Base-by-base conservation (phyloP, 2,888 invertebrate species). In the Coelinius sp. region DNA sequence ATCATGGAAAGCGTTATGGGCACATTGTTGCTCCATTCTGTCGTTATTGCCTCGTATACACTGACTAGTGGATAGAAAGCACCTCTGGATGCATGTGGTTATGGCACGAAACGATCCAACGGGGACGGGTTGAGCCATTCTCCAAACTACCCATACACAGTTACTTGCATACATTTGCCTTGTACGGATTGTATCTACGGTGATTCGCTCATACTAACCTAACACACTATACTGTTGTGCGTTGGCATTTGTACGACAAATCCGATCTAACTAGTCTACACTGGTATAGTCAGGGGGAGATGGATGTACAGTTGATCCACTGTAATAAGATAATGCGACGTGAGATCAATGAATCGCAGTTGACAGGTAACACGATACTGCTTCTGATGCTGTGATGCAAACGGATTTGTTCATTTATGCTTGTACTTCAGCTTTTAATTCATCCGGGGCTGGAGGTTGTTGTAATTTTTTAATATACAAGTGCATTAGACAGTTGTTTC, bases 211-310 rank as follows among this genome's bases (percentile, higher is more conserved):
- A 59, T 59, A 25, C 59, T 35, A 59, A 59, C 49, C 8, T 27
- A 25, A 65, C 49, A n/a, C n/a, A n/a, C n/a, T n/a, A n/a, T 49
- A n/a, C 17, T 65, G 49, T 65, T 27, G 25, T 14, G 17, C 49
- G 46, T 49, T 65, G 49, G 65, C 46, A 46, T 65, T 65, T 65
- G 25, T 65, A 44, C 65, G 44, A 31, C 49, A 49, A 59, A 44
- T 49, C 25, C 49, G 65, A 49, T 49, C 44, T 65, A 49, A 49
- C 65, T 59, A 59, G 59, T 59, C 59, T 59, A 65, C 65, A 65
- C 49, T 65, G 49, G 65, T 46, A 17, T 10, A 63, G 63, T 35
- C 35, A 35, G n/a, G 31, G n/a, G 27, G 27, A 59, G 59, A 49
- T 35, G 59, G 31, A 59, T 59, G 59, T 59, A 31, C 10, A 20